Conservation (phyloP, 2,797 vertebrate genomes). For the Channa striata region DNA sequence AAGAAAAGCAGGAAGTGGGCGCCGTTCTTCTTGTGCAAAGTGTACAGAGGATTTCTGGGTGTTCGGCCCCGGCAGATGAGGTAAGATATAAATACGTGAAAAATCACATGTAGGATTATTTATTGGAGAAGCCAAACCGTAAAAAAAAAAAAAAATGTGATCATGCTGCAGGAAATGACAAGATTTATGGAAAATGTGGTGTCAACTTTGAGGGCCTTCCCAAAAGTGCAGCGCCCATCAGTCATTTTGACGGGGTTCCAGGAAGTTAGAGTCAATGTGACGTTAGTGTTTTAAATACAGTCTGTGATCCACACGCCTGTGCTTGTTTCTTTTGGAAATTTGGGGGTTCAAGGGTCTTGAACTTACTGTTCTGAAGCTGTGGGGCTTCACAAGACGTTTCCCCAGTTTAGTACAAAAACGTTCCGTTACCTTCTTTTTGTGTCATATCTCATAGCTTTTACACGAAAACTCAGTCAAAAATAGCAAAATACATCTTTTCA, state of each 20-base stretch:
- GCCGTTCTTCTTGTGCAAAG: too few species aligned
- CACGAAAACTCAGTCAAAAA: conserved; percentile 9
- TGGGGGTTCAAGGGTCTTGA: conserved; percentile 45
- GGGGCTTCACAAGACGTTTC: background rate
- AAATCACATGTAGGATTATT: conserved; percentile 9
- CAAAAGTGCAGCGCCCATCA: background rate
- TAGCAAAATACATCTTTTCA: background rate
- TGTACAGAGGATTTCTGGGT: background rate
- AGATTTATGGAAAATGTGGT: conserved; percentile 5
- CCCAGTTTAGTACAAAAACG: background rate
- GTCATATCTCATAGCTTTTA: conserved; percentile 12
- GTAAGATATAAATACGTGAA: background rate
- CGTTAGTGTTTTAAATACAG: conserved; percentile 18
- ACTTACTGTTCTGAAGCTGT: conserved; percentile 5
- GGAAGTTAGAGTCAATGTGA: background rate
- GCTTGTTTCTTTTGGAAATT: background rate
- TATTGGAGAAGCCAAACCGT: conserved; percentile 7
- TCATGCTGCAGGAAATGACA: conserved; percentile 12
- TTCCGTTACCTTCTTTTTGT: conserved; percentile 1
- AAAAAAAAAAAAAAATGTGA: background rate
- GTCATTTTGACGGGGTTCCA: conserved; percentile 16
- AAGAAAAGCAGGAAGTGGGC: too few species aligned
- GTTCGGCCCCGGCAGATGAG: conserved; percentile 10
- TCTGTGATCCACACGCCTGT: background rate
- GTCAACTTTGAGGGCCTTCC: background rate